Percentiles rank a stretch among this genome's conserved stretches.
Conservation (phyloP, 2,888 invertebrate genomes). For the Pyrrhosoma nymphula region DNA sequence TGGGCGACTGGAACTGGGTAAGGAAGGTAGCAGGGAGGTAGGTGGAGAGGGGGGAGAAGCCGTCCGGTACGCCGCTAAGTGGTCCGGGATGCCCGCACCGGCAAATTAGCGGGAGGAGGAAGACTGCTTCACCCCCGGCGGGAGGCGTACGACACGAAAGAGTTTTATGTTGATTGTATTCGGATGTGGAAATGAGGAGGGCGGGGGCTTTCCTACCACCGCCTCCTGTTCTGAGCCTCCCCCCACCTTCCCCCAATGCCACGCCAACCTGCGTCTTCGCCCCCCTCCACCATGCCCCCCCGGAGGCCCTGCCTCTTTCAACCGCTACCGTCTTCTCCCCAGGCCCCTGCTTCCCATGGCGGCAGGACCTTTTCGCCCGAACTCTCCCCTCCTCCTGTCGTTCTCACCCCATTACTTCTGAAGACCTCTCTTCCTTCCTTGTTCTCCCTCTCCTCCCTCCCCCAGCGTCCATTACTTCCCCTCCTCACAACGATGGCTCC, state of each 20-base stretch:
- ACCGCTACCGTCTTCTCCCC: not conserved
- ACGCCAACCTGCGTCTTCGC: too few species aligned
- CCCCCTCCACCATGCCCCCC: not conserved
- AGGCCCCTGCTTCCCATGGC: not conserved
- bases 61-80: conserved; percentile 21
- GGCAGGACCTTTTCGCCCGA: not conserved
- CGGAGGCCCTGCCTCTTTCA: not conserved
- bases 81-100: not conserved
- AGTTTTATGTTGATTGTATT: conserved; percentile 35
- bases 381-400: not conserved
- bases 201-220: not conserved
- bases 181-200: conserved; percentile 16
- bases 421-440: not conserved
- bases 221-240: not conserved
- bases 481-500: not conserved
- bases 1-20: not conserved
- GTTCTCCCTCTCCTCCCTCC: not conserved
- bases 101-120: conserved; percentile 38
- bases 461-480: not conserved
- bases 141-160: conserved; percentile 22
- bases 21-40: not conserved
- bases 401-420: not conserved
- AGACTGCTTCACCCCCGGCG: not conserved
- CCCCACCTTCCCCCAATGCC: not conserved
- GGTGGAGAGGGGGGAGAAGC: not conserved